These are phyloP conservation scores for Cosmorhoe ocellata DNA, from an alignment of 2,888 invertebrate species.

Conservation along the genomic window DNA sequence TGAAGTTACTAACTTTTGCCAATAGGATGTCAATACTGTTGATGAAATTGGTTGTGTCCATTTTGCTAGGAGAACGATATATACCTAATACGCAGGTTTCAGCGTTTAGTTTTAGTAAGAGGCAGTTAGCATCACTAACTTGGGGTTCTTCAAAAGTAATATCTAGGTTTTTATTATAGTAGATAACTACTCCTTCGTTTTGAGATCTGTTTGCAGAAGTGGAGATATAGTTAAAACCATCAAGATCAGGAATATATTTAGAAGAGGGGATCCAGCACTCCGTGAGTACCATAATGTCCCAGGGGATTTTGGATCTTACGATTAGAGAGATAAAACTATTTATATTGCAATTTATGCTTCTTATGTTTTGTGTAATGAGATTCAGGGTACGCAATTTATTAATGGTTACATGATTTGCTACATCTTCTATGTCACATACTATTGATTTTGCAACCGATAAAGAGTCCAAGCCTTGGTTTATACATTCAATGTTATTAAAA, in stretches of 20 bases:
- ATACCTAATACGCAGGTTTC: too few relatives aligned
- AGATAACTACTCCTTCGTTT: conserved; percentile 36
- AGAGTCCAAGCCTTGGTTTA: too few relatives aligned
- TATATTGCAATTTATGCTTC: conserved; percentile 33
- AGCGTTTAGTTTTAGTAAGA: too few relatives aligned
- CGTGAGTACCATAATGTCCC: conserved; percentile 32
- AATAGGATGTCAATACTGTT: too few relatives aligned
- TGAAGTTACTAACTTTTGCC: background rate
- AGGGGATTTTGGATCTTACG: conserved; percentile 17
- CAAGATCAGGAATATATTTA: conserved; percentile 23
- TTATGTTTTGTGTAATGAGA: conserved; percentile 33
- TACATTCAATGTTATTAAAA: too few relatives aligned
- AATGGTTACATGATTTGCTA: background rate
- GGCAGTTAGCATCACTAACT: too few relatives aligned
- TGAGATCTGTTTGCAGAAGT: conserved; percentile 26
- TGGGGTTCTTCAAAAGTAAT: conserved; percentile 22
- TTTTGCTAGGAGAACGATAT: too few relatives aligned
- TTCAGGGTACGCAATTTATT: conserved; percentile 7
- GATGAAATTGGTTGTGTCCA: too few relatives aligned
- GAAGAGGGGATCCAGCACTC: conserved; percentile 33
- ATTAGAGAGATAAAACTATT: conserved; percentile 23
- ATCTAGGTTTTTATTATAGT: conserved; percentile 16
- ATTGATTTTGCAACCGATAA: conserved; percentile 1
- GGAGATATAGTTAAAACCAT: conserved; percentile 17
- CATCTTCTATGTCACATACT: conserved; percentile 1